These are phyloP conservation scores for Leptopilina boulardi DNA, from an alignment of 1,140 invertebrate species.

Conservation along the genomic window DNA sequence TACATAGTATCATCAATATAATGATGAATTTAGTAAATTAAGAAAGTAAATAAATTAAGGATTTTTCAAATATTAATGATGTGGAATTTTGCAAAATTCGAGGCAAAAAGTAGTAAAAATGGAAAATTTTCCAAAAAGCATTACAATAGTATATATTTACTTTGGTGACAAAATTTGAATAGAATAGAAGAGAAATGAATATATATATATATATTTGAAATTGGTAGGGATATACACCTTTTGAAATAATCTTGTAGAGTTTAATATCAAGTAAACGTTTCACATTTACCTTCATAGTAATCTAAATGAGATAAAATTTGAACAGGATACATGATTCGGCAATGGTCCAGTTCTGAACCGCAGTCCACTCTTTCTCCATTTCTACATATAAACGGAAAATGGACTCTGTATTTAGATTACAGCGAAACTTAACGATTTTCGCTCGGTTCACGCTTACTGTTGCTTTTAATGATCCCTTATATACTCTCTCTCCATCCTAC, in stretches of 20 bases:
- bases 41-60: no score
- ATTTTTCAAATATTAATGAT: no score
- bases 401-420: constrained; percentile 61
- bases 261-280: background rate
- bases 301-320: constrained; percentile 62
- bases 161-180: no score
- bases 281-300: constrained; percentile 48
- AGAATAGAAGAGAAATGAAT: background rate
- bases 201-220: background rate
- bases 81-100: no score
- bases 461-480: constrained; percentile 65
- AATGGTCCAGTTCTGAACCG: constrained; percentile 40
- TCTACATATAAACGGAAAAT: constrained; percentile 48
- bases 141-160: no score
- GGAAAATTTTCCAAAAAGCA: no score
- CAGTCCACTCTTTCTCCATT: constrained; percentile 42
- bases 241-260: background rate
- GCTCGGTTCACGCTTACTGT: constrained; percentile 41
- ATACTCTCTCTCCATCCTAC: constrained; percentile 54
- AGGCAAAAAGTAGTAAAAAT: no score
- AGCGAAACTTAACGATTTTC: constrained; percentile 57
- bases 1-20: no score
- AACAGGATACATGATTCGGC: constrained; percentile 51
- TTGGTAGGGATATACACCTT: background rate
- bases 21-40: no score